Evolutionary conservation across 2,888 invertebrate genomes (phyloP), one percentile per base, ranked within the genome.

Genomic region (Phania funesta): DNA sequence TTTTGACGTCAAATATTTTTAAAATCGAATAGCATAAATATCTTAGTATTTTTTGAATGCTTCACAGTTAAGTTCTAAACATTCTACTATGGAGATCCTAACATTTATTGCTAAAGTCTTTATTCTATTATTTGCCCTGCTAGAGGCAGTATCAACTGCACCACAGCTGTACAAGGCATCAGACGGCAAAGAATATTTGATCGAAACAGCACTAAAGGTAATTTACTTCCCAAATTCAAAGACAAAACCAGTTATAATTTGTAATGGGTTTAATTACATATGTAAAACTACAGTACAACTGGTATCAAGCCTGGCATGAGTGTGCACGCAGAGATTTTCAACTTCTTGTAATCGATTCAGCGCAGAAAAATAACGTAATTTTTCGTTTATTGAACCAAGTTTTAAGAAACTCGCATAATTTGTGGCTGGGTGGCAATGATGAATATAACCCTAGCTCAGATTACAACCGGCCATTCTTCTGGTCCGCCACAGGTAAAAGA

Each of bases 351-450:
- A 70, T 77, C 18, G 77, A 77, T 11, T n/a, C 54, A 26, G 44
- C 44, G 4, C 0, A 6, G 0, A 77, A 77, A 18, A 77, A 77
- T 44, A 26, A 18, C 8, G 48, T 1, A 0, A 8, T 76, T 13
- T 7, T 60, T 1, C 3, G 13, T 5, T 8, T 68, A 6, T 22
- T 62, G 16, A 52, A 67, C 38, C 16, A 13, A 8, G 52, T 67
- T 18, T 2, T 26, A 38, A 56, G 56, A 20, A 11, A 11, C 1
- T 26, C 65, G 0, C 3, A 5, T n/a, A 35, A 77, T 35, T 26
- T 77, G 8, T 77, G 76, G 76, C 32, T 76, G 48, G 74, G 65
- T 9, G 64, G 65, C 22, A 67, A 67, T 18, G 58, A 67, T 41
- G 50, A 67, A 18, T 52, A n/a, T 16, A 75, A n/a, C 9, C 1